Base-by-base conservation (phyloP, 2,113 vertebrate genomes). In the Bombycilla garrulus region DNA sequence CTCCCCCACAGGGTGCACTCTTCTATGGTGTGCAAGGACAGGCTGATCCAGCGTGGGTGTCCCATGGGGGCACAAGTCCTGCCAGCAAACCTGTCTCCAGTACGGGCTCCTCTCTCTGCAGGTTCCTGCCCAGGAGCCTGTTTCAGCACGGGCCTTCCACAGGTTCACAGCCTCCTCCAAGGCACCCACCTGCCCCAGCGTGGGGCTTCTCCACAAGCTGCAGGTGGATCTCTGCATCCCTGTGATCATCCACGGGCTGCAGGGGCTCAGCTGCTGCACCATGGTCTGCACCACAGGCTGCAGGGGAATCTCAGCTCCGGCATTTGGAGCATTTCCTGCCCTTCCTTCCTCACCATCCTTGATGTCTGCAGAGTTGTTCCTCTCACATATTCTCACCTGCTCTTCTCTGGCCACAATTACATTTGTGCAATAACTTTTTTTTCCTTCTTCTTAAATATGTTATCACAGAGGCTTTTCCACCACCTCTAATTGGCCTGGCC, bases 261-360 rank as follows among this genome's bases (percentile, higher is more conserved):
- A 8, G 4, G 33, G n/a, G 5, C 18, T 10, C 48, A 33, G 18
- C n/a, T 11, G 1, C 40, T 9, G n/a, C 58, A 64, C 28, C 28
- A 23, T 4, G 15, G 17, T 1, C 28, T 20, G 50, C 19, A 48
- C n/a, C 50, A 9, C 0, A 0, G 12, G 8, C 42, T 57, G 29
- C 19, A 35, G 35, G 69, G 5, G 8, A 57, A 56, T n/a, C 35
- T 62, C 42, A 48, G 15, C 15, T 56, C 58, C 16, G 20, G 19
- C 15, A 23, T 33, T 40, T 21, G 26, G 10, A 56, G 10, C 47
- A 45, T 10, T 42, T 74, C 29, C 70, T 56, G 5, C 29, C 4
- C 18, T 22, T 65, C 23, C 35, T 56, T 29, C 42, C 22, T 6
- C 51, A 31, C 24, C n/a, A 10, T 25, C 24, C 12, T n/a, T n/a